Percentiles rank a stretch among this genome's conserved stretches.
Conservation (phyloP, 2,888 invertebrate species). For the Elysia crispata region DNA sequence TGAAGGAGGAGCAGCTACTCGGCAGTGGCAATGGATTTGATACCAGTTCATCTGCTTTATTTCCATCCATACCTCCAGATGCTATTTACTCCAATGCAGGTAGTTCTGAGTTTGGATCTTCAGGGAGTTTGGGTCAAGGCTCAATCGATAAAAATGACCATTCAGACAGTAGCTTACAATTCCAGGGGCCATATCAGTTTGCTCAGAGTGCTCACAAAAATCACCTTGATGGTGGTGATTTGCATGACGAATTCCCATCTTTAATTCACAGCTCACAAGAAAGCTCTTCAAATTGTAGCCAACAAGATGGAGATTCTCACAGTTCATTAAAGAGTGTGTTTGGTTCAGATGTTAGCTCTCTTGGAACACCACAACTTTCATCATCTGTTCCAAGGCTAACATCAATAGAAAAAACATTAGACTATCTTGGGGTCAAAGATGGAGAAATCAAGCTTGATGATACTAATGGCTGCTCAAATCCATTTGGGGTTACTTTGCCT, state of each 20-base stretch:
- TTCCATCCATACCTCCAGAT: slow-evolving; percentile 54
- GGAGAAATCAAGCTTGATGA: slow-evolving; percentile 39
- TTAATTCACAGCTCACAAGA: slow-evolving; percentile 46
- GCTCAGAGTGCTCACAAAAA: slow-evolving; percentile 34
- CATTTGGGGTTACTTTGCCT: slow-evolving; percentile 1
- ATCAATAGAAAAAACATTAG: slow-evolving; percentile 47
- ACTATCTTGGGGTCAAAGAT: slow-evolving; percentile 42
- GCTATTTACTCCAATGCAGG: slow-evolving; percentile 45
- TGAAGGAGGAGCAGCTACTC: slow-evolving; percentile 63
- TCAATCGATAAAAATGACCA: background rate
- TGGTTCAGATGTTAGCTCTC: slow-evolving; percentile 47
- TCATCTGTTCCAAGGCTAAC: slow-evolving; percentile 44
- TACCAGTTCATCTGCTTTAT: slow-evolving; percentile 53
- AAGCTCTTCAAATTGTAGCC: slow-evolving; percentile 38
- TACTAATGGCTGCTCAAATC: slow-evolving; percentile 26
- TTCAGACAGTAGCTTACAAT: slow-evolving; percentile 25
- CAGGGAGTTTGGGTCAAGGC: background rate
- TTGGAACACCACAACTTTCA: slow-evolving; percentile 43
- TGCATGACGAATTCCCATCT: slow-evolving; percentile 43
- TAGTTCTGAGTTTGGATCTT: slow-evolving; percentile 16
- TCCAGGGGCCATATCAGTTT: slow-evolving; percentile 27
- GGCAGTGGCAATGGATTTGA: slow-evolving; percentile 5
- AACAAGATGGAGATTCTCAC: slow-evolving; percentile 43
- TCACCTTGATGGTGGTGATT: slow-evolving; percentile 27
- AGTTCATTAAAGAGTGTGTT: slow-evolving; percentile 47